Percentiles rank a stretch among this genome's conserved stretches.
Evolutionary conservation across 2,797 vertebrate species (phyloP).

Genomic region (Diceros bicornis): DNA sequence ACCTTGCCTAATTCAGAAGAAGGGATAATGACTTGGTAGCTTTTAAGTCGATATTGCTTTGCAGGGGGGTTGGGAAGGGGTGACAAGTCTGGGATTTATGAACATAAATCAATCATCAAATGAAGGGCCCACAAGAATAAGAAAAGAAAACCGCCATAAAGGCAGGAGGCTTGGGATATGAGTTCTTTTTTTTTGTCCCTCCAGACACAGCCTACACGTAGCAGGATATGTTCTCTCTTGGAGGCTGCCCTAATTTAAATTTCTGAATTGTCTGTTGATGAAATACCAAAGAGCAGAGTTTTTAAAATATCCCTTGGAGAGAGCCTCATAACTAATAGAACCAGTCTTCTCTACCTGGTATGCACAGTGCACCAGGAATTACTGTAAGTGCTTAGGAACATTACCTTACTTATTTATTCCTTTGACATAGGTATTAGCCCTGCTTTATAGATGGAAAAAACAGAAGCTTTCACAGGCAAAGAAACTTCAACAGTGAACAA

Average conservation of each 20-base stretch:
- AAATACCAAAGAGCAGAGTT: background rate
- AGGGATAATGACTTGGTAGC: background rate
- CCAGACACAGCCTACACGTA: background rate
- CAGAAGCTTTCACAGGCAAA: background rate
- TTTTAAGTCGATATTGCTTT: constrained; percentile 51
- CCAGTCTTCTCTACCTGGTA: background rate
- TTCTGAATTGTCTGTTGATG: background rate
- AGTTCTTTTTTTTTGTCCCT: constrained; percentile 20
- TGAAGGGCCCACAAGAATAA: background rate
- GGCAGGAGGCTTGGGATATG: background rate
- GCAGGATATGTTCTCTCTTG: background rate
- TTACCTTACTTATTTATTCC: background rate
- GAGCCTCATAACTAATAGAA: background rate
- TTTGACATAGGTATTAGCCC: background rate
- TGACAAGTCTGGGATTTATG: constrained; percentile 15
- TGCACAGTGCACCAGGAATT: background rate
- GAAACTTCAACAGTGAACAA: background rate
- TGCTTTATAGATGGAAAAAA: background rate
- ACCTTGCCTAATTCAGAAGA: constrained; percentile 12
- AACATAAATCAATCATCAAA: constrained; percentile 52
- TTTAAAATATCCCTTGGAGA: constrained; percentile 61
- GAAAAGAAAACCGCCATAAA: constrained; percentile 56
- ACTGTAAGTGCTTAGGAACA: background rate
- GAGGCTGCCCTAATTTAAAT: constrained; percentile 23
- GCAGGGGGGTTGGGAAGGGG: background rate